Base-by-base conservation (phyloP, 1,140 invertebrate genomes). In the Bombus pascuorum region DNA sequence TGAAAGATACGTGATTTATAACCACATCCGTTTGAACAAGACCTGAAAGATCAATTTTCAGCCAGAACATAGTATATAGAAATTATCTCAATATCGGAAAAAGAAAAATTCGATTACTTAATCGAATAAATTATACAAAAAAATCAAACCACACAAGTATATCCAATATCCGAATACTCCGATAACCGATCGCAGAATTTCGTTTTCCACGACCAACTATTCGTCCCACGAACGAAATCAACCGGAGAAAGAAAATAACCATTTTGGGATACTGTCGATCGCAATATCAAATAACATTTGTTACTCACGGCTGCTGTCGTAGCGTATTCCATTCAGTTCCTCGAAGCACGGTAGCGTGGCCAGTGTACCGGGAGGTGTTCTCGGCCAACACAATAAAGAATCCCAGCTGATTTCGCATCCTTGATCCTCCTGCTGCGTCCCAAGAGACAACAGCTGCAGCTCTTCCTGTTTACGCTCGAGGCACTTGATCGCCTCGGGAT, bases 341-440 rank as follows among this genome's bases (percentile, higher is more conserved):
- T 96, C 96, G 83, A 98, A 97, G 90, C 98, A 98, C 5, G 96
- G 96, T 79, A 98, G 95, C 0, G 96, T 91, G 2, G 97, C 97
- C 39, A 96, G 87, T 0, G 95, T 96, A 32, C 96, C 96, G 65
- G 96, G 96, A 0, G 95, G 95, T 3, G 98, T 97, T 1, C 96
- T 95, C 1, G 97, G 97, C 98, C 98, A 98, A 91, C 98, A 98
- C 2, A 97, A 94, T 5, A 98, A 92, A 8, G 96, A 96, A 93
- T 98, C 98, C 95, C 96, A 98, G 68, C 15, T 85, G n/a, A 90
- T 73, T 47, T 91, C 68, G 34, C 90, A 91, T 59, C 83, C 90
- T 15, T 72, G 66, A 0, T 86, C 89, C 70, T 86, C 39, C n/a
- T n/a, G 53, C n/a, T 65, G 66, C 10, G n/a, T 47, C 6, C 47